Evolutionary conservation across 2,888 invertebrate genomes (phyloP), one percentile per base, ranked within the genome.

Genomic region (Lepidocyrtinus sp.): DNA sequence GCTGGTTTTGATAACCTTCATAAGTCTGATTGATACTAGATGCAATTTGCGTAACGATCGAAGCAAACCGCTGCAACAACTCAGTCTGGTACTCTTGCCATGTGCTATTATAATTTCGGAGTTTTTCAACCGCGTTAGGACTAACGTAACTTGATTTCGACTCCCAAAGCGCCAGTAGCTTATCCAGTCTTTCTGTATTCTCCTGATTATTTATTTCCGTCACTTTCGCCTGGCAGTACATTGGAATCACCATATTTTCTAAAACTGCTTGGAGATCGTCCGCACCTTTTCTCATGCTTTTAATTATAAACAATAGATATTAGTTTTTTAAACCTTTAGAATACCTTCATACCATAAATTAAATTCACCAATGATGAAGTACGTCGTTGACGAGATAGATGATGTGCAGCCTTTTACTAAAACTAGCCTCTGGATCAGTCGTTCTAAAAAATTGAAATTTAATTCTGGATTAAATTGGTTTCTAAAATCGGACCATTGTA

Each of bases 301-400:
- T 26, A 65, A 59, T 5, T 17, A 15, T 1, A 69, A 50, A 45
- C 21, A 15, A 22, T n/a, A 55, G 12, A 46, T 21, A 24, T 15
- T 22, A 17, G 17, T n/a, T 62, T 67, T 24, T 24, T 45, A 45
- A 68, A 45, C 45, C 15, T 62, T 65, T 72, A 36, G 2, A 15
- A 67, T 36, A 21, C 19, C 19, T 69, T 19, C 22, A 22, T 55
- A 55, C 55, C 36, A 55, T 55, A 24, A 55, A 80, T 81, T 78
- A 77, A 75, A 92, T 93, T 93, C 92, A 96, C 96, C 96, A 97
- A 90, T 99, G 98, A 90, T 99, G 98, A 72, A 99, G 92, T 83
- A 99, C 95, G 92, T 99, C 99, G 91, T 99, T 99, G 87, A 99
- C 95, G 88, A 99, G 92, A 91, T 99, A 99, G 89, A 99, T 97